Conservation (phyloP, 2,113 vertebrate species). For the Cricetomys ansorgei region DNA sequence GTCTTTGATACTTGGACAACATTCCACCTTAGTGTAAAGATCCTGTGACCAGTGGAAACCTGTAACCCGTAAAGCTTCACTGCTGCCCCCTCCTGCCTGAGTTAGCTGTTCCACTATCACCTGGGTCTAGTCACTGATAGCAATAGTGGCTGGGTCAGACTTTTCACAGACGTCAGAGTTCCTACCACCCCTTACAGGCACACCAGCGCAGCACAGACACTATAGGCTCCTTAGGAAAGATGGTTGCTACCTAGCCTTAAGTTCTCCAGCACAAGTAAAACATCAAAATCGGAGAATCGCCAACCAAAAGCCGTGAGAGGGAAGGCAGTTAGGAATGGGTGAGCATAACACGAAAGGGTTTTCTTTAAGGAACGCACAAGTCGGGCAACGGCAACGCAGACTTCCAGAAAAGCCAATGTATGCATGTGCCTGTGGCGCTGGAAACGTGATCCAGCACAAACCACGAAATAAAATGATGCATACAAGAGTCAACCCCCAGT, state of each 20-base stretch:
- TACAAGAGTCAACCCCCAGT: background rate
- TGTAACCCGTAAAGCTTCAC: background rate
- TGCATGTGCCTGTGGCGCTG: background rate
- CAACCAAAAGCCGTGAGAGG: background rate
- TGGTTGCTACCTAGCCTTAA: background rate
- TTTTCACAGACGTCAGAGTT: background rate
- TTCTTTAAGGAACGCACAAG: slow-evolving; percentile 1
- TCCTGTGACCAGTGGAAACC: background rate
- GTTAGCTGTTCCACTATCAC: background rate
- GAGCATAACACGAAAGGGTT: slow-evolving; percentile 11
- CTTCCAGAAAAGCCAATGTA: background rate
- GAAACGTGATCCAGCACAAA: background rate
- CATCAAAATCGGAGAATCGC: background rate
- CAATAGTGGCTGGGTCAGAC: background rate
- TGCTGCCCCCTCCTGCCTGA: background rate
- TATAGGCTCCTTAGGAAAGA: background rate
- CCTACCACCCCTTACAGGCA: background rate
- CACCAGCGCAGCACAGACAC: background rate
- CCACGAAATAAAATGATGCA: background rate
- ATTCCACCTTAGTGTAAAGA: background rate
- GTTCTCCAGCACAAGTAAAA: background rate
- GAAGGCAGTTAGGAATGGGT: background rate
- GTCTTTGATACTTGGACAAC: background rate
- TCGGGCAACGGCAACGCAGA: background rate
- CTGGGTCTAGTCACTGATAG: background rate